Evolutionary conservation across 2,797 vertebrate genomes (phyloP), one percentile per base, ranked within the genome.

Genomic region (Mormyrops boulengeri): DNA sequence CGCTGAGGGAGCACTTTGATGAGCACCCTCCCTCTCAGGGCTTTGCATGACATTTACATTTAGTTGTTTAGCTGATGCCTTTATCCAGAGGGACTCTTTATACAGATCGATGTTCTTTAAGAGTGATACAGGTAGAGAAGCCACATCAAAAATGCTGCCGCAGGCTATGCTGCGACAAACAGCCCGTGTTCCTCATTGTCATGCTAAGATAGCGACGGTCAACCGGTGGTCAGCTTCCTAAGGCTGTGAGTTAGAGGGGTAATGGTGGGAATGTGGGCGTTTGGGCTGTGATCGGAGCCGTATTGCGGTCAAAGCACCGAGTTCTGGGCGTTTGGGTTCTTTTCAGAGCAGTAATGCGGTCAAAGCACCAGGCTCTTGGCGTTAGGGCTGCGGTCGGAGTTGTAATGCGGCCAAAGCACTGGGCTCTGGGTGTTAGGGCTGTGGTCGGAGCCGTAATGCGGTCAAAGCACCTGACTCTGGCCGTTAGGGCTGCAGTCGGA

Each of bases 11-110:
- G 11, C 62, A 34, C 26, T 44, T 38, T 80, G 38, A 80, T 80
- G 73, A 80, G 17, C 38, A 80, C 73, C 73, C 6, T 44, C 17
- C 34, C 38, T 77, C 38, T 80, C 73, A 17, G 73, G 38, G 73
- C 73, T 80, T 44, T 44, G 34, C 17, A 80, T 80, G 73, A 80
- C 73, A 80, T 80, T 80, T 80, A 19, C 73, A 80, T 80, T 80
- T 44, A 38, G 73, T 80, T 80, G 34, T 80, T 80, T 44, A 17
- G 73, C 73, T 80, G 73, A 44, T 77, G 73, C 73, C 17, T 80
- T 44, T 80, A 80, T 80, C 73, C 73, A 44, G 38, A 44, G 73
- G 73, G 38, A 44, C 73, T 44, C 73, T 80, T 77, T 77, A 77
- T 77, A 41, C 69, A 77, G 34, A 77, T 77, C 12, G 69, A 77